Conservation (phyloP, 2,888 invertebrate genomes). For the Metalampra italica region DNA sequence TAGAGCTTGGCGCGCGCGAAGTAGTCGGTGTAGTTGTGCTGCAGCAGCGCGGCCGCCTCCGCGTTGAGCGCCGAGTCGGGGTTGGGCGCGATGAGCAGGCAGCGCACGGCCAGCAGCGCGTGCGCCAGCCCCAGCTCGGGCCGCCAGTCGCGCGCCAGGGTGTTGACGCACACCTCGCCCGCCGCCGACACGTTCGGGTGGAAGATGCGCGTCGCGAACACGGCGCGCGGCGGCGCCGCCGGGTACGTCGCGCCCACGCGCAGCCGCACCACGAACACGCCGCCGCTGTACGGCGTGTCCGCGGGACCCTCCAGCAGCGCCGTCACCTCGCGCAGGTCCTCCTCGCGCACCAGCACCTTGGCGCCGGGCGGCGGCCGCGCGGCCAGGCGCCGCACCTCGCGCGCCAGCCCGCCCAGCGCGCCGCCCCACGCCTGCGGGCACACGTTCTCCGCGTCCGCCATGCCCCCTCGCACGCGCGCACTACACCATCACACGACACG, state of each 20-base stretch:
- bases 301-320: slow-evolving; percentile 95
- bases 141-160: slow-evolving; percentile 97
- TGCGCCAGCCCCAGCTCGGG: slow-evolving; percentile 97
- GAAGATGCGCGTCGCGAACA: slow-evolving; percentile 96
- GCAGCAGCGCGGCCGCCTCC: slow-evolving; percentile 95
- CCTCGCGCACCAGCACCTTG: slow-evolving; percentile 91
- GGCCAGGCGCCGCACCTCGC: slow-evolving; percentile 91
- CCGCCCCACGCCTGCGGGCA: slow-evolving; percentile 94
- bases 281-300: slow-evolving; percentile 94
- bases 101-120: slow-evolving; percentile 93
- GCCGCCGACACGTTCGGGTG: slow-evolving; percentile 96
- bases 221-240: slow-evolving; percentile 93
- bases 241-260: slow-evolving; percentile 95
- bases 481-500: slow-evolving; percentile 6
- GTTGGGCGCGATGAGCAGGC: slow-evolving; percentile 97
- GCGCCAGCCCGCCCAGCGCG: slow-evolving; percentile 76
- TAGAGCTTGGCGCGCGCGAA: slow-evolving; percentile 75
- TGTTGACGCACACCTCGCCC: slow-evolving; percentile 98
- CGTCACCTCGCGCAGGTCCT: slow-evolving; percentile 96
- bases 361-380: slow-evolving; percentile 94
- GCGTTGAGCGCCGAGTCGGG: slow-evolving; percentile 98
- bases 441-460: slow-evolving; percentile 96
- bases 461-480: slow-evolving; percentile 30
- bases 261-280: slow-evolving; percentile 93
- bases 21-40: slow-evolving; percentile 96